Evolutionary conservation across 2,113 vertebrate genomes (phyloP), one percentile per base, ranked within the genome.

Genomic region (Copsychus sechellarum): DNA sequence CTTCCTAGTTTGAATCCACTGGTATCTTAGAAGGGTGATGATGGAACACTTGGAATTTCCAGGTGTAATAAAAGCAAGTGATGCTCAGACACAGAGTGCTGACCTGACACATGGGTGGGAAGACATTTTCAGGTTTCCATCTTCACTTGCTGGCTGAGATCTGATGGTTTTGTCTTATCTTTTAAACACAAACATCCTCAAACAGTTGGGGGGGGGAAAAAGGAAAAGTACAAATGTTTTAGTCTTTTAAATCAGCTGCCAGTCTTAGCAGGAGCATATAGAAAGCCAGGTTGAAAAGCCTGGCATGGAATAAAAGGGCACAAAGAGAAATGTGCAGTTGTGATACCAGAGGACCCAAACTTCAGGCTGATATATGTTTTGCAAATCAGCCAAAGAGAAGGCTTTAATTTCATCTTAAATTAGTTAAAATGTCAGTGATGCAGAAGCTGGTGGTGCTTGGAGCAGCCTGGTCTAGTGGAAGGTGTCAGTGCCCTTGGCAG

Each of bases 241-340:
- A 48, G 54, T 53, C 21, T 90, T 87, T 62, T 65, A 73, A 77
- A 88, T 81, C 86, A 86, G 29, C 80, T 85, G 22, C n/a, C 45
- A 92, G 53, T 51, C 22, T 79, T 85, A 86, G 33, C 53, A 34
- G 81, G 60, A 92, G 51, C 76, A 71, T 78, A 34, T 70, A 83
- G 88, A 81, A 93, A 67, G 24, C 19, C 94, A 95, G 23, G 60
- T 92, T 94, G 85, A 82, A 51, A 88, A 48, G 62, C 43, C 54
- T 93, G 92, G 70, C 62, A 7, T 57, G 79, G 66, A 90, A 42
- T 33, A 73, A 86, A 95, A 73, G 85, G 90, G 53, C 92, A 90
- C 34, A 34, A 54, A 83, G 76, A 83, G 45, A 92, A 94, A 72
- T 31, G 58, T 88, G 71, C 71, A 57, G 56, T 61, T 79, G 73